A percentile compares a stretch with the other conserved stretches of the same genome.
Evolutionary conservation across 1,140 invertebrate genomes (phyloP).

Genomic region (Tetramorium simillimum): DNA sequence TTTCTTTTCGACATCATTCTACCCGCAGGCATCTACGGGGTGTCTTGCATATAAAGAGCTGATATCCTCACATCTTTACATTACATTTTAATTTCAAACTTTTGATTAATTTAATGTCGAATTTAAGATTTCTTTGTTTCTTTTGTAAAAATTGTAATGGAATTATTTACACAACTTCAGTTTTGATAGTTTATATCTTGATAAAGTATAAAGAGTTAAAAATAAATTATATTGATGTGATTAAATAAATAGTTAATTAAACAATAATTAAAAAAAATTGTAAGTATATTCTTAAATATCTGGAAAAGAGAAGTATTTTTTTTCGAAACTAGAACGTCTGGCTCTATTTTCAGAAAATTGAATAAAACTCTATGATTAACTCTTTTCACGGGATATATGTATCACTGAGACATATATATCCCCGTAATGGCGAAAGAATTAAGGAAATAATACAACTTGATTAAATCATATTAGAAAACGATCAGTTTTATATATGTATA

Average conservation of each 20-base stretch:
- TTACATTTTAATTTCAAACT: neutral
- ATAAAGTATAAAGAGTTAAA: neutral
- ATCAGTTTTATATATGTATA: neutral
- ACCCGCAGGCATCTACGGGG: slow-evolving; percentile 1
- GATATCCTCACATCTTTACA: neutral
- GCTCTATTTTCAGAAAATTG: neutral
- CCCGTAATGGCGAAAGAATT: no score
- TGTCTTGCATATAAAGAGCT: slow-evolving; percentile 12
- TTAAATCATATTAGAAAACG: neutral
- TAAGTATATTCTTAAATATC: neutral
- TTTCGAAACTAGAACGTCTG: neutral
- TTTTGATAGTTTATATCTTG: neutral
- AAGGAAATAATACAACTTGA: neutral
- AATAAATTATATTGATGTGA: neutral
- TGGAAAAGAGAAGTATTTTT: neutral
- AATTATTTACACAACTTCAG: no score
- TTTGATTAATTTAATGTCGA: neutral
- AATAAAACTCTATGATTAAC: no score
- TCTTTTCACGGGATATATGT: no score
- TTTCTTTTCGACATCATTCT: slow-evolving; percentile 44
- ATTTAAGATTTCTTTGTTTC: neutral
- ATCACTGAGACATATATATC: no score
- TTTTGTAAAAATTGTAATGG: no score
- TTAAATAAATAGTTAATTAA: neutral
- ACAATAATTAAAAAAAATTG: neutral